phyloP scores from a whole-genome alignment of 2,888 invertebrate genomes.

The Yponomeuta plumbellus region DNA sequence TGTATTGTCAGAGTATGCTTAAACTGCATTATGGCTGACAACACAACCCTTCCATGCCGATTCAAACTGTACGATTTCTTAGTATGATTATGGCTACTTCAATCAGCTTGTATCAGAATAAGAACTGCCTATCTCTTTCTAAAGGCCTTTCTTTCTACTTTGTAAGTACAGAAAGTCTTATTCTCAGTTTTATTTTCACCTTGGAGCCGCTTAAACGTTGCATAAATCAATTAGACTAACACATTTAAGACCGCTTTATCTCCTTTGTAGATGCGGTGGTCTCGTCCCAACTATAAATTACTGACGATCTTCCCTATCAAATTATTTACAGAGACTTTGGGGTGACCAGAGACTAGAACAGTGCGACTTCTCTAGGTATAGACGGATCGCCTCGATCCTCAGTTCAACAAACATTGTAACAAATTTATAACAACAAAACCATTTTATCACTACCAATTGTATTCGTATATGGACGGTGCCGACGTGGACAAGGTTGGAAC shows the following conservation, averaged over 20 bases:
- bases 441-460: constrained; percentile 64
- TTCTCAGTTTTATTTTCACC: not conserved
- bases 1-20: no score
- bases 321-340: not conserved
- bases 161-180: not conserved
- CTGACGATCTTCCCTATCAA: not conserved
- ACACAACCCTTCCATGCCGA: no score
- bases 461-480: constrained; percentile 46
- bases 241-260: not conserved
- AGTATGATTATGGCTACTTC: no score
- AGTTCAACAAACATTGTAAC: not conserved
- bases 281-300: not conserved
- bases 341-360: not conserved
- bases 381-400: not conserved
- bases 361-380: not conserved
- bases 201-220: not conserved
- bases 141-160: no score
- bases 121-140: no score
- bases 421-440: constrained; percentile 23
- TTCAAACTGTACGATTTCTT: no score
- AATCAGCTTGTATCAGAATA: no score
- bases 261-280: not conserved
- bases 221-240: constrained; percentile 1
- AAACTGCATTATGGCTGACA: no score
- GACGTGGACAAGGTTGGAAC: constrained; percentile 50